These are phyloP conservation scores for Aphidoletes aphidimyza DNA, from an alignment of 2,888 invertebrate genomes.

Conservation along the genomic window DNA sequence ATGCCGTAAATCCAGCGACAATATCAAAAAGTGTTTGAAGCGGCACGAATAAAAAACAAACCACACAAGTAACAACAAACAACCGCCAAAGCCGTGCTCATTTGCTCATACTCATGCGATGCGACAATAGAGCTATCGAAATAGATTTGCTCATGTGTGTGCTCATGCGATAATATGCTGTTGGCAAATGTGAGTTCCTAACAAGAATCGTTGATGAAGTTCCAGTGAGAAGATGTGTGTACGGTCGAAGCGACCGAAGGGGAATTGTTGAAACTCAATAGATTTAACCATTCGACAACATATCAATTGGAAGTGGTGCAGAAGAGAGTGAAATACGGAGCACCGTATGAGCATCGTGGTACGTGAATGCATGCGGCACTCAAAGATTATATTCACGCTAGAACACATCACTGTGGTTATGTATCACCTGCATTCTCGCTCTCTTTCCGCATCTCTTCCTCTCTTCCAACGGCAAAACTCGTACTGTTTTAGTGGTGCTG, in stretches of 20 bases:
- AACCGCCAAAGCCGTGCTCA: not conserved
- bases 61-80: not conserved
- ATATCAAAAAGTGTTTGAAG: not conserved
- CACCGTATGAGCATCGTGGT: not conserved
- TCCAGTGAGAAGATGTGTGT: conserved; percentile 2
- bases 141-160: not conserved
- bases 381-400: not conserved
- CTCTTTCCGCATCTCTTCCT: not conserved
- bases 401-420: not conserved
- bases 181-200: too few relatives aligned
- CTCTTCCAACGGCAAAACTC: not conserved
- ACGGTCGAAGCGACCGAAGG: too few relatives aligned
- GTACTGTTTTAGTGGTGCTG: too few relatives aligned
- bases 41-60: not conserved
- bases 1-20: too few relatives aligned
- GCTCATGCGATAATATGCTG: too few relatives aligned
- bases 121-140: not conserved
- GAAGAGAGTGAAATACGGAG: not conserved
- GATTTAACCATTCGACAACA: not conserved
- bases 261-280: not conserved
- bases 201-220: not conserved
- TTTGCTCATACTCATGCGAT: not conserved
- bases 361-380: not conserved
- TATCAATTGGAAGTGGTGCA: not conserved
- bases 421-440: conserved; percentile 1